Evolutionary conservation across 2,113 vertebrate genomes (phyloP).

Genomic region (Callipepla squamata): DNA sequence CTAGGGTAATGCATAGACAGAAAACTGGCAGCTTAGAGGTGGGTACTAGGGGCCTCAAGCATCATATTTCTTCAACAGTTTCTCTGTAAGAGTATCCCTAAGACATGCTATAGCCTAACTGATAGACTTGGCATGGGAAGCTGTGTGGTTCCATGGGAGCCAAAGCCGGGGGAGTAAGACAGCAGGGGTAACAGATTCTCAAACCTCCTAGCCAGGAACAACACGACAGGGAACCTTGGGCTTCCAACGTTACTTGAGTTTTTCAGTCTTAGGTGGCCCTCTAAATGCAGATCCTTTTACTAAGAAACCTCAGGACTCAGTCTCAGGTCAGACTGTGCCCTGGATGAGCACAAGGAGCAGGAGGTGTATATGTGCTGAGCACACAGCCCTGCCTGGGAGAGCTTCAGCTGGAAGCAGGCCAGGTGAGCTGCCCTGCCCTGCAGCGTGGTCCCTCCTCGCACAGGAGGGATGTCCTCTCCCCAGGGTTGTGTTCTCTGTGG

Average conservation of each 20-base stretch:
- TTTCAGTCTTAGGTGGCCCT: neutral
- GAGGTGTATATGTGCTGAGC: neutral
- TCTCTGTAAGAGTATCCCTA: neutral
- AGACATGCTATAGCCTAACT: neutral
- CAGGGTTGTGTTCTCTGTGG: fast-evolving
- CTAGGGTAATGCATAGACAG: neutral
- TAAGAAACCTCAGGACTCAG: neutral
- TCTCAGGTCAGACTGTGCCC: neutral
- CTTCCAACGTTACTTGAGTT: neutral
- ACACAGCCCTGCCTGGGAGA: neutral
- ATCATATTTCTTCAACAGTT: neutral
- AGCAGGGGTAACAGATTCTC: neutral
- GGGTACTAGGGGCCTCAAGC: neutral
- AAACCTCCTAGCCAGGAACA: neutral
- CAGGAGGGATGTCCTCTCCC: neutral
- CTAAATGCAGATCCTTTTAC: fast-evolving
- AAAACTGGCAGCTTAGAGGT: neutral
- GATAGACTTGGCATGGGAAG: neutral
- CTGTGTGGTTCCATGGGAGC: neutral
- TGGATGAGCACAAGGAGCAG: neutral
- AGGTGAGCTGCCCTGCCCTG: neutral
- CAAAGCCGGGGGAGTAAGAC: neutral
- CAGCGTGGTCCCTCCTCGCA: fast-evolving
- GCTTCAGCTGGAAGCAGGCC: neutral
- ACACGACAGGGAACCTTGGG: neutral